Evolutionary conservation across 1,140 invertebrate genomes (phyloP), one percentile per base, ranked within the genome.

Genomic region (Aphaenogaster floridana): DNA sequence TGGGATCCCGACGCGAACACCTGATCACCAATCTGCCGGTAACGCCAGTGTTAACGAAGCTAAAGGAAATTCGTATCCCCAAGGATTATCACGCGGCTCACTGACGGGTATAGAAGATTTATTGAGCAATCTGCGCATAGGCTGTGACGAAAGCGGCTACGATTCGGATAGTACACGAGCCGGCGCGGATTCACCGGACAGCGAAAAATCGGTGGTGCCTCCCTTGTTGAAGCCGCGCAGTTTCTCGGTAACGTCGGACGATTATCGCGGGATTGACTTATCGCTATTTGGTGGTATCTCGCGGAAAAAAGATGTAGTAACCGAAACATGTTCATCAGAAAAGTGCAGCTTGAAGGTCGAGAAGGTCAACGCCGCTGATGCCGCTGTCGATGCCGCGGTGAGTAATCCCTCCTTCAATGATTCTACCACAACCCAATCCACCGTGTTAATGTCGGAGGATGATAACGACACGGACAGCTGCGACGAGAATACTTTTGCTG

Each of bases 141-240:
- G 95, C 9, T 96, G 96, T 5, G 97, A 97, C 87, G 97, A 97
- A 89, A 97, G 96, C 81, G 97, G 97, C 9, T 97, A 97, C 90
- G 96, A 97, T 79, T 97, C 96, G 36, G 97, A 97, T 89, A 96
- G 96, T 9, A 97, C 96, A 0, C 94, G 96, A 89, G 95, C 96
- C 0, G 96, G 96, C 15, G 95, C 96, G 9, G 96, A 97, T 89
- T 96, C 96, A 1, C 96, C 96, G 0, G 95, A 95, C 64, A 94
- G 94, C 52, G 94, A 91, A 52, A 92, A 95, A 34, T 92, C 80
- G 6, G 91, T 64, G 39, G 90, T 39, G 86, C 93, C 50, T 86
- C 84, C 72, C 66, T 92, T 90, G 89, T 87, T 80, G 61, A 95
- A 92, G 85, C 89, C 80, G 3, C 93, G 90, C 59, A 94, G 93